Evolutionary conservation across 1,140 invertebrate species (phyloP), one percentile per base, ranked within the genome.

Genomic region (Aradophagus sp.): DNA sequence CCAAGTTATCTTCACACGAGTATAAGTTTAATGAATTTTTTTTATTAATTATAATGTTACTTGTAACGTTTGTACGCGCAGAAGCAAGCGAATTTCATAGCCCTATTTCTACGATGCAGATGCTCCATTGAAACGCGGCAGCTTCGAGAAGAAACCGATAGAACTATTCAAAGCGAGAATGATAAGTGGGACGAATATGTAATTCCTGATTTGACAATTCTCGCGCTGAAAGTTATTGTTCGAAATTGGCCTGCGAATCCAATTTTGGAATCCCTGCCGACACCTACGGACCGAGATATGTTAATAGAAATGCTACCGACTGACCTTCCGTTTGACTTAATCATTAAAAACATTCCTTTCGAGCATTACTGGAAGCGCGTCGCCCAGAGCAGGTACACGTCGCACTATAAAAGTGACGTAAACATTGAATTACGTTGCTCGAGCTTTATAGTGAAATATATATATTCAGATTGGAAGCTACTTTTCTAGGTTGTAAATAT

Each of bases 321-420:
- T 5, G 73, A 83, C 56, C 63, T 87, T 2, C 80, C 83, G 1
- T 77, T 87, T 17, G 69, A 83, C 0, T 11, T 84, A 23, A 62
- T 70, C 1, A 78, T 84, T 14, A 67, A 45, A 29, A 59, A 62
- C 13, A 78, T 87, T 26, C 47, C 69, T 0, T 53, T 81, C 19
- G 82, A 83, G 8, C 50, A 79, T 42, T 86, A 82, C 65, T 87
- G 86, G 85, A 59, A 80, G 67, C 77, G 84, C 10, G 73, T 74
- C 10, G 75, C 80, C 1, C 73, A 74, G 48, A 61, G 72, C 17
- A 81, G 82, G 83, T 79, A 47, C 65, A 47, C 14, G 1, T 34
- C 14, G n/a, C 2, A 10, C 29, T 8, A 23, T 4, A 23, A 8
- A 5, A 23, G 8, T 23, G 20, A 8, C 20, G 20, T 23, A 5